Conservation (phyloP, 2,888 invertebrate genomes). For the Hipparchia sbordonii region DNA sequence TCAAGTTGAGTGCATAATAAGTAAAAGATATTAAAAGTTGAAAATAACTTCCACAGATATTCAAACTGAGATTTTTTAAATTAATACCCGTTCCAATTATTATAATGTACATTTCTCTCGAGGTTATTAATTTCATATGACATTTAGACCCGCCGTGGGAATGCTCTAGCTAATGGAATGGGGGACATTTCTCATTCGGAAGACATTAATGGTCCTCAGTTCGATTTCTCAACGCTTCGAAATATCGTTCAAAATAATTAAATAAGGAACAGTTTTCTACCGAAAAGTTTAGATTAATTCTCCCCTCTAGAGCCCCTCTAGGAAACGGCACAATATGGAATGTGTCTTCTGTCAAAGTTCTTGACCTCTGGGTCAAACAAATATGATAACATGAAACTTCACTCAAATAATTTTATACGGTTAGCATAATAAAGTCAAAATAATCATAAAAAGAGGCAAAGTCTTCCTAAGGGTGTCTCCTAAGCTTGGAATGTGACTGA, state of each 20-base stretch:
- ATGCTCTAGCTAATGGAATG: slow-evolving; percentile 47
- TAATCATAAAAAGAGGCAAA: too few relatives aligned
- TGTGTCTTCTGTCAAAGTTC: not conserved
- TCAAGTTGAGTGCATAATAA: too few relatives aligned
- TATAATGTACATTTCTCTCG: slow-evolving; percentile 26
- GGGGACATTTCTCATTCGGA: slow-evolving; percentile 56
- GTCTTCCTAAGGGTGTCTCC: too few relatives aligned
- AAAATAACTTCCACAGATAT: slow-evolving; percentile 22
- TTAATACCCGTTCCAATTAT: slow-evolving; percentile 26
- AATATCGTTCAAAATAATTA: slow-evolving; percentile 35
- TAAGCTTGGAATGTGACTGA: too few relatives aligned
- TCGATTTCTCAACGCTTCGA: slow-evolving; percentile 49
- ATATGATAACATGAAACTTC: too few relatives aligned
- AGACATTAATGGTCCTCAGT: slow-evolving; percentile 56
- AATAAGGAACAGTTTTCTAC: slow-evolving; percentile 12
- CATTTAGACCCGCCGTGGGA: slow-evolving; percentile 50
- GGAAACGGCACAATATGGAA: not conserved
- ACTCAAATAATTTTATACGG: too few relatives aligned
- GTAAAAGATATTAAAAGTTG: not conserved
- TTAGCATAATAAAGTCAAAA: too few relatives aligned
- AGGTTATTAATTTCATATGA: slow-evolving; percentile 36
- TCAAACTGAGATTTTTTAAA: slow-evolving; percentile 12
- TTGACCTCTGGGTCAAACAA: not conserved
- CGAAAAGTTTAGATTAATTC: slow-evolving; percentile 15
- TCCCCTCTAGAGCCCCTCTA: not conserved